A percentile compares a stretch with the other conserved stretches of the same genome.
Evolutionary conservation across 2,797 vertebrate species (phyloP).

Genomic region (Alfaro cultratus): DNA sequence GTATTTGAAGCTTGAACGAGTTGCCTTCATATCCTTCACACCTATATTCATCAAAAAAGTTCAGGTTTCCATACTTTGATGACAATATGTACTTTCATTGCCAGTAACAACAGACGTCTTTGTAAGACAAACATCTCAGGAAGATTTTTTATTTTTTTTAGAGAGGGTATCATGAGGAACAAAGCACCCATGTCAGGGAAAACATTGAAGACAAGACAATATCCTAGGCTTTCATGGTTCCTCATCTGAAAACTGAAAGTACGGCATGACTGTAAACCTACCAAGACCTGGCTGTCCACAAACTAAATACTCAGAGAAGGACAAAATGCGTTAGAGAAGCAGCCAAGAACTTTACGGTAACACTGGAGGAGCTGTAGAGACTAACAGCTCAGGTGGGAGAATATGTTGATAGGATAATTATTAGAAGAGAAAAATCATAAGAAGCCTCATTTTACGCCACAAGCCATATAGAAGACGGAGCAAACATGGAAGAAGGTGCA

Average conservation of each 20-base stretch:
- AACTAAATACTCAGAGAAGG: not conserved
- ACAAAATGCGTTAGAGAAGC: not conserved
- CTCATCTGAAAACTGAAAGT: not conserved
- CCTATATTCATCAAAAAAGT: not conserved
- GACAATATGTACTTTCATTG: not conserved
- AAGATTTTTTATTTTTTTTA: not conserved
- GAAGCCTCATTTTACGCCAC: not conserved
- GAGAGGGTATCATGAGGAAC: not conserved
- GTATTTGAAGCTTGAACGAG: not conserved
- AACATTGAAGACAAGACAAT: not conserved
- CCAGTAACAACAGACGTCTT: not conserved
- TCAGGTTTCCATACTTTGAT: not conserved
- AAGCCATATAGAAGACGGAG: not conserved
- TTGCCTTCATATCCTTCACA: not conserved
- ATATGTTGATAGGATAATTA: not conserved
- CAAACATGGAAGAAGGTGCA: not conserved
- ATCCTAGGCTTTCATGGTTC: not conserved
- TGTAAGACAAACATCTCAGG: no score
- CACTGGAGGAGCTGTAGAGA: not conserved
- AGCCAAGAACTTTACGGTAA: not conserved
- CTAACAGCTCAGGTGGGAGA: not conserved
- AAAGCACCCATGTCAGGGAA: not conserved
- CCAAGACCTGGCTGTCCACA: not conserved
- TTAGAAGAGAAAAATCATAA: not conserved
- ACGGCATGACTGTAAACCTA: not conserved